A percentile compares a stretch with the other conserved stretches of the same genome.
These are phyloP conservation scores for Vulpes lagopus DNA, from an alignment of 2,113 vertebrate genomes.

Conservation along the genomic window DNA sequence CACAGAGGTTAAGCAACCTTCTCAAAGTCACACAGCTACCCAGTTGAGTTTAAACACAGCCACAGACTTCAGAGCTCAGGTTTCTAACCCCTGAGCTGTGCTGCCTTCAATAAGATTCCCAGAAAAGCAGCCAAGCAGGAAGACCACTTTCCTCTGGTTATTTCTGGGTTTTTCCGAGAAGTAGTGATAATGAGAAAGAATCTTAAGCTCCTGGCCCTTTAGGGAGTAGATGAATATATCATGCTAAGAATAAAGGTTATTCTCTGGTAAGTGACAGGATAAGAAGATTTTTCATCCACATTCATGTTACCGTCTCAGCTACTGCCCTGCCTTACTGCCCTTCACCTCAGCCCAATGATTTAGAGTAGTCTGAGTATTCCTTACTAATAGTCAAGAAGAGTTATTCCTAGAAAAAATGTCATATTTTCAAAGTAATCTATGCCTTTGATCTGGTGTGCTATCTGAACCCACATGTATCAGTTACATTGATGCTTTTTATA, in stretches of 20 bases:
- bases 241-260: background rate
- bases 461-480: conserved; percentile 33
- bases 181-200: background rate
- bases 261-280: background rate
- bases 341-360: background rate
- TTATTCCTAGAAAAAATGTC: background rate
- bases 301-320: background rate
- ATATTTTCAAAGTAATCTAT: conserved; percentile 45
- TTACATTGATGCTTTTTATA: background rate
- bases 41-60: background rate
- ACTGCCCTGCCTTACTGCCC: background rate
- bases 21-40: background rate
- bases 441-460: conserved; percentile 27
- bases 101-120: background rate
- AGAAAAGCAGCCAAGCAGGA: background rate
- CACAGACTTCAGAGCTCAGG: background rate
- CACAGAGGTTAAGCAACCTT: background rate
- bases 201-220: background rate
- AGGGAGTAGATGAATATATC: background rate
- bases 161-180: conserved; percentile 12
- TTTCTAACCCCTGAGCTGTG: background rate
- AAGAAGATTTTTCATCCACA: background rate
- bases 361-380: background rate
- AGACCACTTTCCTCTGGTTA: background rate
- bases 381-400: background rate